Conservation (phyloP, 2,797 vertebrate genomes). For the Chromobotia macracanthus region DNA sequence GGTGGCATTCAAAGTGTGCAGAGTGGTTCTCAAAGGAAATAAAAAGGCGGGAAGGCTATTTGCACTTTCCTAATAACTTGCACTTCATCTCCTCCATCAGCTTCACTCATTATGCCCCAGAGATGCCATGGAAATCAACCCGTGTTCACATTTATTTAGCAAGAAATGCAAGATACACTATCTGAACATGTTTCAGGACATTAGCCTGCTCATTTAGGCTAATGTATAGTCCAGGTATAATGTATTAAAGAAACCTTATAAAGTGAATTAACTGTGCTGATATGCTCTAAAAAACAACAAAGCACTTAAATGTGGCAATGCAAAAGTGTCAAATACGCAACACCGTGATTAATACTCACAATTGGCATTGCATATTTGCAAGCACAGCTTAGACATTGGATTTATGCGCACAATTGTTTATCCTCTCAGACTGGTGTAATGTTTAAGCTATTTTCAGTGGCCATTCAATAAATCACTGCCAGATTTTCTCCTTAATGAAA, state of each 20-base stretch:
- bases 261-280: not conserved
- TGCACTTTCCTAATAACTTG: slow-evolving; percentile 33
- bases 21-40: slow-evolving; percentile 38
- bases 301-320: too few species aligned
- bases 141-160: slow-evolving; percentile 13
- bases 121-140: not conserved
- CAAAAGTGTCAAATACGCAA: too few species aligned
- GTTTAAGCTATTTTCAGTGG: not conserved
- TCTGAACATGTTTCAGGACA: not conserved
- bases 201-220: not conserved
- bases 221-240: not conserved
- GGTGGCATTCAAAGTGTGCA: slow-evolving; percentile 18
- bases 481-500: slow-evolving; percentile 27
- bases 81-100: slow-evolving; percentile 16
- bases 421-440: slow-evolving; percentile 2
- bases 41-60: slow-evolving; percentile 11
- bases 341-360: too few species aligned
- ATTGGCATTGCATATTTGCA: too few species aligned
- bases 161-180: not conserved
- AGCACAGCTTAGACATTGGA: not conserved
- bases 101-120: slow-evolving; percentile 6
- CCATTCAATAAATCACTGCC: slow-evolving; percentile 19
- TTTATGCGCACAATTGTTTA: slow-evolving; percentile 3
- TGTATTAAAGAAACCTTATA: not conserved
- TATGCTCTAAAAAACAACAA: too few species aligned